These are phyloP conservation scores for Drosophila merina DNA, from an alignment of 2,888 invertebrate species.

Conservation along the genomic window DNA sequence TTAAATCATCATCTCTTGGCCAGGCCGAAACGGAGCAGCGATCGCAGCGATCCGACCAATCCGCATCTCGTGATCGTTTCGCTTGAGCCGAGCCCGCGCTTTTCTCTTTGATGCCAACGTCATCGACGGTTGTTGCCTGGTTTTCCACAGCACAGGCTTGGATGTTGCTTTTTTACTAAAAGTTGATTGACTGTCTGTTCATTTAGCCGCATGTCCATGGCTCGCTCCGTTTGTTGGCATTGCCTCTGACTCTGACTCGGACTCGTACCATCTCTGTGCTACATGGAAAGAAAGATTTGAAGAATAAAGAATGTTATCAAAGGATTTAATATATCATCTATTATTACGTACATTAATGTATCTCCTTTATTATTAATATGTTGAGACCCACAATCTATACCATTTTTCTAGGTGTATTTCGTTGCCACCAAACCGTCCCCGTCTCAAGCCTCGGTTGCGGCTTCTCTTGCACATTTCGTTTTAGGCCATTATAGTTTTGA, in stretches of 20 bases:
- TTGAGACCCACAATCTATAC: background rate
- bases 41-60: background rate
- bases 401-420: slow-evolving; percentile 9
- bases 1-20: slow-evolving; percentile 72
- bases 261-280: slow-evolving; percentile 19
- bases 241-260: slow-evolving; percentile 33
- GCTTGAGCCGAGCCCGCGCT: slow-evolving; percentile 56
- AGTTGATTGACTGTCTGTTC: slow-evolving; percentile 79
- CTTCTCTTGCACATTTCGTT: slow-evolving; percentile 69
- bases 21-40: slow-evolving; percentile 10
- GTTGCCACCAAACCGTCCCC: slow-evolving; percentile 1
- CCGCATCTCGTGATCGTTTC: slow-evolving; percentile 35
- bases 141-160: slow-evolving; percentile 40
- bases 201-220: slow-evolving; percentile 72
- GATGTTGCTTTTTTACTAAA: slow-evolving; percentile 69
- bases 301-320: no score
- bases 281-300: slow-evolving; percentile 3
- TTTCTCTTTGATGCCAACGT: slow-evolving; percentile 69
- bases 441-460: slow-evolving; percentile 34
- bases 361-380: no score
- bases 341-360: no score
- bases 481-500: slow-evolving; percentile 76
- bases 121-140: slow-evolving; percentile 50
- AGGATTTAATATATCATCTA: no score
- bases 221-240: slow-evolving; percentile 67